Evolutionary conservation across 2,113 vertebrate species (phyloP).

Genomic region (Podarcis raffonei): DNA sequence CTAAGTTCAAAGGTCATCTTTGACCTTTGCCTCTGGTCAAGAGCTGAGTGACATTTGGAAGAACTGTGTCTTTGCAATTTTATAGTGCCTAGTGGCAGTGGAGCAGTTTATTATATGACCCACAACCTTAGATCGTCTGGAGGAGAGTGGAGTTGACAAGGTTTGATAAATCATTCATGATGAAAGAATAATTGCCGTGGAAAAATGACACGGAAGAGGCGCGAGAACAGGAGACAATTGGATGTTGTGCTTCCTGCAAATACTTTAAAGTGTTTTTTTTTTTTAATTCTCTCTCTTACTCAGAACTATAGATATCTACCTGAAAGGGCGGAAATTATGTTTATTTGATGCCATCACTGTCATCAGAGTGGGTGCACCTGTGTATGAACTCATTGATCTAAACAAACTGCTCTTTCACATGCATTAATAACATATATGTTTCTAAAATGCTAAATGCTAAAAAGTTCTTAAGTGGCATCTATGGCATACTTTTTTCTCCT

Average conservation of each 20-base stretch:
- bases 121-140: conserved; percentile 52
- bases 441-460: background rate
- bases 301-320: background rate
- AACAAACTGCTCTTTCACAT: background rate
- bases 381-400: background rate
- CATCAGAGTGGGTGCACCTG: background rate
- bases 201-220: conserved; percentile 27
- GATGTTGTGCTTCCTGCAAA: conserved; percentile 34
- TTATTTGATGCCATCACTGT: background rate
- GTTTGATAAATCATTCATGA: conserved; percentile 51
- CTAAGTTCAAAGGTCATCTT: conserved; percentile 60
- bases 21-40: conserved; percentile 56
- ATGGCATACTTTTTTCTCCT: background rate
- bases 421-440: background rate
- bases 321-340: conserved; percentile 4
- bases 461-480: background rate
- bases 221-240: conserved; percentile 14
- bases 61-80: conserved; percentile 59
- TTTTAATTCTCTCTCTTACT: background rate
- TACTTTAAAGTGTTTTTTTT: background rate
- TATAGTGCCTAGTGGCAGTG: conserved; percentile 42
- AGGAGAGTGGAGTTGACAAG: conserved; percentile 8
- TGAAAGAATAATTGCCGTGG: conserved; percentile 42
- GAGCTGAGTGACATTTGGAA: conserved; percentile 52
- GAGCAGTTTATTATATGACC: conserved; percentile 52